phyloP scores from a whole-genome alignment of 1,140 invertebrate species.

The Oscheius sp. region DNA sequence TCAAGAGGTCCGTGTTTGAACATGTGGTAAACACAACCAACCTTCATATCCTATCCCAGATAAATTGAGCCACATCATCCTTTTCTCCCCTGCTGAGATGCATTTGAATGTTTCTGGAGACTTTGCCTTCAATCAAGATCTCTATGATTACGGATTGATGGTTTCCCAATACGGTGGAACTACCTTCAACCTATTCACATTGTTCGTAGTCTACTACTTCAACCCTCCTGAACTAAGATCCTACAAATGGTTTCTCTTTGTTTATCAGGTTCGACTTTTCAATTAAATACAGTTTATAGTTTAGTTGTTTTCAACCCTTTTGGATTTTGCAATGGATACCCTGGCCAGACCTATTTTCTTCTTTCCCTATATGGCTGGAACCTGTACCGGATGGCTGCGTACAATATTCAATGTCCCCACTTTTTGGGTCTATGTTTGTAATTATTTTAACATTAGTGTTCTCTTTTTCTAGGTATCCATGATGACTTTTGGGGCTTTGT shows the following conservation, averaged over 20 bases:
- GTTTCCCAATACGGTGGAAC: not conserved
- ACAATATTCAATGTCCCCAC: not conserved
- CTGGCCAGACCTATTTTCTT: not conserved
- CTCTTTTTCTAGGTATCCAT: too few relatives aligned
- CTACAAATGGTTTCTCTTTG: not conserved
- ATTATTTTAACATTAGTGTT: too few relatives aligned
- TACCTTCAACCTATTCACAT: not conserved
- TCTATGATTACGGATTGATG: not conserved
- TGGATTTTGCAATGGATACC: not conserved
- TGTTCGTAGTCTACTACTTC: not conserved
- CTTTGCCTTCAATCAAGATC: not conserved
- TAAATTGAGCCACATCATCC: too few relatives aligned
- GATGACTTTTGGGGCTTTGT: not conserved
- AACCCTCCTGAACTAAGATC: not conserved
- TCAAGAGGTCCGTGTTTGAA: too few relatives aligned
- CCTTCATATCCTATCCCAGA: too few relatives aligned
- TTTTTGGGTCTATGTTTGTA: not conserved
- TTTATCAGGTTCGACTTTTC: not conserved
- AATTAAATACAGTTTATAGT: not conserved
- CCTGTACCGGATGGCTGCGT: not conserved
- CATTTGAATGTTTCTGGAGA: not conserved
- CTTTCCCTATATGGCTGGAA: constrained; percentile 5
- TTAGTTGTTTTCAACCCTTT: not conserved
- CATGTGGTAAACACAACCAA: too few relatives aligned
- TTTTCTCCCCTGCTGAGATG: too few relatives aligned